Evolutionary conservation across 2,797 vertebrate species (phyloP).

Genomic region (Alca torda): DNA sequence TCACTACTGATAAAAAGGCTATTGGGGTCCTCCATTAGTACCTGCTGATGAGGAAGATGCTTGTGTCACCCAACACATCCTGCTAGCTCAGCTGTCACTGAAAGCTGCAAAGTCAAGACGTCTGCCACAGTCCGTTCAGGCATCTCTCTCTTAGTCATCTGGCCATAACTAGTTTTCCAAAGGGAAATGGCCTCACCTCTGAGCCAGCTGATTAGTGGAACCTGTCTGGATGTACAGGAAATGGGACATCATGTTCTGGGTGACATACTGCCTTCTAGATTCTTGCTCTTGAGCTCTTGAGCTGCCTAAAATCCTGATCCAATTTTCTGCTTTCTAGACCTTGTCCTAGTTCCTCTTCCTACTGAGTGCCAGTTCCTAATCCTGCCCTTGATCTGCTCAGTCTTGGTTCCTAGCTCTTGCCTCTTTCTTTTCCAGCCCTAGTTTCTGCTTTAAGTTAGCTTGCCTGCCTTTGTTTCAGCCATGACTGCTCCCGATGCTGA

Average conservation of each 20-base stretch:
- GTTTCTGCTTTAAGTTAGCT: background rate
- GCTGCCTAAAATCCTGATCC: background rate
- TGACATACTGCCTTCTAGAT: background rate
- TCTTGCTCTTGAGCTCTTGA: background rate
- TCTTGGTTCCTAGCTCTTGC: background rate
- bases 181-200: background rate
- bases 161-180: background rate
- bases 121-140: background rate
- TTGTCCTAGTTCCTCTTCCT: background rate
- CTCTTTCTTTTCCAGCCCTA: background rate
- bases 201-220: background rate
- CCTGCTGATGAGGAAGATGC: background rate
- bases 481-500: background rate
- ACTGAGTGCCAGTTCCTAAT: background rate
- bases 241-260: background rate
- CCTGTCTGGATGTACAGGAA: background rate
- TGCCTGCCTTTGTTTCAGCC: background rate
- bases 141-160: background rate
- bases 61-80: background rate
- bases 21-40: background rate
- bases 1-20: background rate
- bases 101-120: background rate
- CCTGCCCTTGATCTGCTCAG: background rate
- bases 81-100: background rate
- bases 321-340: background rate